Percentiles rank a stretch among this genome's conserved stretches.
Conservation (phyloP, 2,888 invertebrate species). For the Apodemia mormo region DNA sequence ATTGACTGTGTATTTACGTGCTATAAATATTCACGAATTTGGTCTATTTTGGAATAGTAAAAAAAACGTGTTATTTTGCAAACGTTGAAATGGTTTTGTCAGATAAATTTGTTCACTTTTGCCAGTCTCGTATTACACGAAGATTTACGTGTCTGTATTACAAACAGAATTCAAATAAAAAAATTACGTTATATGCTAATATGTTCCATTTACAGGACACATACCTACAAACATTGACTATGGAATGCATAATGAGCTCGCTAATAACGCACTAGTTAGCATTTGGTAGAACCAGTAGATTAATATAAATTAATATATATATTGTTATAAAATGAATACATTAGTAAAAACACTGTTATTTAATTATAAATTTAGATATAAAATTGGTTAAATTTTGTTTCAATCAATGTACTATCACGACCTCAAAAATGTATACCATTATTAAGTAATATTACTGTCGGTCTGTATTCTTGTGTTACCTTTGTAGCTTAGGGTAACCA, state of each 20-base stretch:
- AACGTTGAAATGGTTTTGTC: neutral
- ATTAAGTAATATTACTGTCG: too few relatives aligned
- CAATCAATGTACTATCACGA: too few relatives aligned
- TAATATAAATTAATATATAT: too few relatives aligned
- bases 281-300: neutral
- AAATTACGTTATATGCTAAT: neutral
- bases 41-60: neutral
- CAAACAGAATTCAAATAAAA: conserved; percentile 1
- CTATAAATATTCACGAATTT: neutral
- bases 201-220: neutral
- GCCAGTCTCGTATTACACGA: neutral
- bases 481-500: too few relatives aligned
- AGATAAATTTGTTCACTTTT: neutral
- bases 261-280: neutral
- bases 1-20: too few relatives aligned
- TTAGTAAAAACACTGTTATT: too few relatives aligned
- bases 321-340: too few relatives aligned
- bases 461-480: too few relatives aligned
- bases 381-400: too few relatives aligned
- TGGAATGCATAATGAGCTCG: neutral
- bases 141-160: neutral
- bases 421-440: too few relatives aligned
- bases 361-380: too few relatives aligned
- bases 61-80: neutral
- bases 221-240: neutral